phyloP scores from a whole-genome alignment of 64 coral and sea anemone genomes.

The Stichodactyla mertensii region DNA sequence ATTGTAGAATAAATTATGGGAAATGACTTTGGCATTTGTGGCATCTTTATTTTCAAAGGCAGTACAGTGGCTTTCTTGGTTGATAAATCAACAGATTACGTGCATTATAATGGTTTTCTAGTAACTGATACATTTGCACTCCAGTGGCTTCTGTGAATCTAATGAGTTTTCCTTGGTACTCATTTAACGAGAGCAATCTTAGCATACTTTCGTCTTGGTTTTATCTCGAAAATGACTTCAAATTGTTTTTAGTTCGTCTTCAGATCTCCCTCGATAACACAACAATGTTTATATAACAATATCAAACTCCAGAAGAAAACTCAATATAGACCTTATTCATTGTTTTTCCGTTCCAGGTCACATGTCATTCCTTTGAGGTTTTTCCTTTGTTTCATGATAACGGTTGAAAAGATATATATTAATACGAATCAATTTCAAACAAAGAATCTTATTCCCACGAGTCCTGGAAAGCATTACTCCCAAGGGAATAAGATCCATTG shows the following conservation, averaged over 20 bases:
- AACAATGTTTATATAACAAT: neutral
- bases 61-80: neutral
- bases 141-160: neutral
- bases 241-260: neutral
- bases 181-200: too few relatives aligned
- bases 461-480: too few relatives aligned
- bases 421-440: too few relatives aligned
- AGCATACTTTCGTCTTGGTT: neutral
- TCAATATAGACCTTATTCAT: neutral
- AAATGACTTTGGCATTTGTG: neutral
- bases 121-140: neutral
- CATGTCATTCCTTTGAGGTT: too few relatives aligned
- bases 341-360: too few relatives aligned
- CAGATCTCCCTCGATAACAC: neutral
- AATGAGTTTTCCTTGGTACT: neutral
- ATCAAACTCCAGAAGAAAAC: neutral
- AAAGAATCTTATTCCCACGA: too few relatives aligned
- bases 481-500: too few relatives aligned
- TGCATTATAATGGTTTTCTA: neutral
- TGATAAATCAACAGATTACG: neutral
- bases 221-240: neutral
- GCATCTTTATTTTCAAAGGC: neutral
- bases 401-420: too few relatives aligned
- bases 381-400: too few relatives aligned
- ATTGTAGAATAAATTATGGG: neutral